phyloP scores from a whole-genome alignment of 2,113 vertebrate species.

The Procapra przewalskii region DNA sequence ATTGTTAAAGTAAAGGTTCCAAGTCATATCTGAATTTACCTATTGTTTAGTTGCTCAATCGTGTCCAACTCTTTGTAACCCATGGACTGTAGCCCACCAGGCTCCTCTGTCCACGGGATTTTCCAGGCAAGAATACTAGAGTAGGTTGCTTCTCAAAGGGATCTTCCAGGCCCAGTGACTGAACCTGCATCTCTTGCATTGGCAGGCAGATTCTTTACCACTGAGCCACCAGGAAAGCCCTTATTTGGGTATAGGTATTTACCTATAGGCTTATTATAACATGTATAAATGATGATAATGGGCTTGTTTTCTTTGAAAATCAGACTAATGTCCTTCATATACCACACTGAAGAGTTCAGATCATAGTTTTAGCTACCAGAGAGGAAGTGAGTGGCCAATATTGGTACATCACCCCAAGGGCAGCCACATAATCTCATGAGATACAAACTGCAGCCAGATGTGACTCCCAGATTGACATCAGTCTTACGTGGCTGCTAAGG shows the following conservation, averaged over 20 bases:
- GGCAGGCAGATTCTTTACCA: background rate
- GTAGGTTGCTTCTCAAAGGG: background rate
- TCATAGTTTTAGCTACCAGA: background rate
- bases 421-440: background rate
- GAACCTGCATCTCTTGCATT: background rate
- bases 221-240: background rate
- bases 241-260: background rate
- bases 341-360: background rate
- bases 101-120: background rate
- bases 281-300: background rate
- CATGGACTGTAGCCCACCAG: background rate
- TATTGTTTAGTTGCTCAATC: background rate
- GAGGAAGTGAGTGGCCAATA: background rate
- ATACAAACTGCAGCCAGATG: background rate
- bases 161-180: background rate
- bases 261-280: background rate
- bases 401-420: background rate
- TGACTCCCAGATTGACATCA: too few species aligned
- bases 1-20: background rate
- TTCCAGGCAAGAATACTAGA: background rate
- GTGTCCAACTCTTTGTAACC: background rate
- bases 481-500: background rate
- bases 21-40: background rate
- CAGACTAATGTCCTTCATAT: background rate
- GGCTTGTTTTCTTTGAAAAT: background rate